Base-by-base conservation (phyloP, 30 jellyfish, hydroid and myxozoan genomes). In the Nemopilema nomurai region DNA sequence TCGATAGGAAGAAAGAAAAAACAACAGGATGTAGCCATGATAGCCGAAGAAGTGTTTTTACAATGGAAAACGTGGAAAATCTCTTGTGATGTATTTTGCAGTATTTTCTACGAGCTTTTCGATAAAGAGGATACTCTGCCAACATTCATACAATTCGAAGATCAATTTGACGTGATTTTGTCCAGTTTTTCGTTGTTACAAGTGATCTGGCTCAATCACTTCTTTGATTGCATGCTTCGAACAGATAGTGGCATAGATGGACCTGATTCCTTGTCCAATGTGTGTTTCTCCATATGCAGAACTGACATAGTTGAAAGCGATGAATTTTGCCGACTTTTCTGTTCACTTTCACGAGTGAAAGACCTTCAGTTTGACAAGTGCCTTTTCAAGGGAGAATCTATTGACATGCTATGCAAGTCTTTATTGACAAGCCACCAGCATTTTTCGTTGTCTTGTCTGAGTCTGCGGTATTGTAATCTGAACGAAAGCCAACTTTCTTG, bases 11-110 rank as follows among this genome's bases (percentile, higher is more conserved):
- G 57, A 19, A 69, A 69, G 27, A 51, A 51, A 23, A 69, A 28
- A 57, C 41, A 69, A 25, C 80, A 51, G 19, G 26, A 57, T 0
- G 63, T 69, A 17, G 24, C 23, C 28, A 27, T 57, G 16, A 4
- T 69, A 7, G 64, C 63, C 19, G 21, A 24, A 17, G 64, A 26
- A 62, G 49, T 69, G 4, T 69, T 69, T 69, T 69, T 57, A 24
- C 50, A 13, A 24, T 69, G 62, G 80, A 57, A 69, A 28, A 29
- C 29, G 49, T 69, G 80, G 80, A 69, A 69, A 69, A 18, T 69
- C 0, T 69, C 80, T 1, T 69, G 80, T 69, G 80, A 69, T 28
- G 50, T 28, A 28, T 69, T 69, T 28, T 69, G 80, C 63, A 69
- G 80, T 24, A 18, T 69, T 3, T 69, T 69, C 23, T 69, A 69